Evolutionary conservation across 2,797 vertebrate species (phyloP).

Genomic region (Setipinna tenuifilis): DNA sequence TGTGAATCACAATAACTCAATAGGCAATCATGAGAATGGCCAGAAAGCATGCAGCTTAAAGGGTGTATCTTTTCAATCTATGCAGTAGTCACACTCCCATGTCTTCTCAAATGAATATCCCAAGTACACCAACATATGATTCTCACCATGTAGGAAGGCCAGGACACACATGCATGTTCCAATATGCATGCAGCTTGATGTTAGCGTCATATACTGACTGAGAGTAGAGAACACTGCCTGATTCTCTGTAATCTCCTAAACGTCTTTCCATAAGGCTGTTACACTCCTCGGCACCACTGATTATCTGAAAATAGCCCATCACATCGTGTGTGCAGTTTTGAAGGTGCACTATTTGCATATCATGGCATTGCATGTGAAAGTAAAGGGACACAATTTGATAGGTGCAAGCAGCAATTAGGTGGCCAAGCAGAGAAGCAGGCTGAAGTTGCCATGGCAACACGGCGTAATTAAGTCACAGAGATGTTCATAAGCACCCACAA

Average conservation of each 20-base stretch:
- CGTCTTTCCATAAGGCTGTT: conserved; percentile 33
- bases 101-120: not conserved
- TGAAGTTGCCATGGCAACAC: no score
- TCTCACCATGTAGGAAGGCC: not conserved
- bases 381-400: not conserved
- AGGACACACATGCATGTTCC: not conserved
- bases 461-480: no score
- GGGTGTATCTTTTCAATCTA: not conserved
- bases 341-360: not conserved
- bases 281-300: not conserved
- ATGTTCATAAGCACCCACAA: no score
- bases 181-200: not conserved
- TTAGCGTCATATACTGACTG: not conserved
- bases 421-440: no score
- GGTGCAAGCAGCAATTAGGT: not conserved
- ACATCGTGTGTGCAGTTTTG: not conserved
- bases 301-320: conserved; percentile 19
- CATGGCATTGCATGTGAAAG: not conserved
- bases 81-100: not conserved
- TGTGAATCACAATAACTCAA: not conserved
- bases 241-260: conserved; percentile 44
- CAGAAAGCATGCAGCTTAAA: not conserved
- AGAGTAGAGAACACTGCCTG: conserved; percentile 1
- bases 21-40: not conserved
- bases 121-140: not conserved